A percentile compares a stretch with the other conserved stretches of the same genome.
Evolutionary conservation across 2,888 invertebrate genomes (phyloP).

Genomic region (Aphrophora alni): DNA sequence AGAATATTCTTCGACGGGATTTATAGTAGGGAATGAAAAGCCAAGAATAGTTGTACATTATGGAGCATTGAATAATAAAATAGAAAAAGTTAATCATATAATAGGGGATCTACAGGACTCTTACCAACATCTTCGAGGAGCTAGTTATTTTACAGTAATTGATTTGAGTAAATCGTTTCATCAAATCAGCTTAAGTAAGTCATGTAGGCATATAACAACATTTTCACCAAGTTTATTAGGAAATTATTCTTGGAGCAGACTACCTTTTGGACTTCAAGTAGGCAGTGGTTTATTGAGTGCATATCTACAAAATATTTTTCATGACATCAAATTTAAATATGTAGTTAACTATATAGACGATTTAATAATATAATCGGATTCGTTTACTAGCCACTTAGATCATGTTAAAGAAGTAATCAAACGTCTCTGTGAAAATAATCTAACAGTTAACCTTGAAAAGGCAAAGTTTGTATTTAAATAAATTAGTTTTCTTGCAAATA

Average conservation of each 20-base stretch:
- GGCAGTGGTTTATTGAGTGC: not conserved
- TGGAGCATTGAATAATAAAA: not conserved
- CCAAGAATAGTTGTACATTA: constrained; percentile 4
- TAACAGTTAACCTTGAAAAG: constrained; percentile 19
- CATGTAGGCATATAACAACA: not conserved
- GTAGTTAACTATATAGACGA: constrained; percentile 19
- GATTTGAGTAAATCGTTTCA: constrained; percentile 11
- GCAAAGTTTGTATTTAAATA: constrained; percentile 13
- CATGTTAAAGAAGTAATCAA: not conserved
- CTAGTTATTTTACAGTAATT: constrained; percentile 11
- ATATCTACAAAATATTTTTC: constrained; percentile 11
- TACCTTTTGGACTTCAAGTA: constrained; percentile 10
- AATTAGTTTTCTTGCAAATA: constrained; percentile 13
- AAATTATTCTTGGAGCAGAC: not conserved
- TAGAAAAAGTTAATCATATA: too few species aligned
- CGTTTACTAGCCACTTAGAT: not conserved
- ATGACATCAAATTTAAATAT: constrained; percentile 25
- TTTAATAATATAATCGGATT: not conserved
- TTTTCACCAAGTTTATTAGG: not conserved
- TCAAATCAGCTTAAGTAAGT: not conserved
- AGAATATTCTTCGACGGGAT: not conserved
- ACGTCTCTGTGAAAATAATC: not conserved
- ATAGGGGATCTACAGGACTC: not conserved
- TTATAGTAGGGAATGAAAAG: constrained; percentile 12
- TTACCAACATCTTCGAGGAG: not conserved